phyloP scores from a whole-genome alignment of 2,888 invertebrate genomes.

The Alviniconcha strummeri region DNA sequence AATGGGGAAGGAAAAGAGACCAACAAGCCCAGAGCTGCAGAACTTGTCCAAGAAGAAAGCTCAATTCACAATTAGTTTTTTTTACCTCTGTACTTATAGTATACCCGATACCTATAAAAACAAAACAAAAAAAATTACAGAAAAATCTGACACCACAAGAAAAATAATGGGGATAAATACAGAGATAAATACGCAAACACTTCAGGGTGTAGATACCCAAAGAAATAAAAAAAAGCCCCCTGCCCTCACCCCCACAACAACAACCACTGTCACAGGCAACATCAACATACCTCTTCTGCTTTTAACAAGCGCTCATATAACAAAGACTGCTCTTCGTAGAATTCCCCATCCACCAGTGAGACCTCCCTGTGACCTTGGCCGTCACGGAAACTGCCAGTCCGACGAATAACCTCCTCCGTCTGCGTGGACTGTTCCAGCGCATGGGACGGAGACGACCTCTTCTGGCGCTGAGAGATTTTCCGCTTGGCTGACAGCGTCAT shows the following conservation, averaged over 20 bases:
- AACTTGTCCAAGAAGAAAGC: no score
- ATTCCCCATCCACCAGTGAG: slow-evolving; percentile 55
- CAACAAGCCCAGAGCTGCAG: no score
- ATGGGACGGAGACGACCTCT: slow-evolving; percentile 46
- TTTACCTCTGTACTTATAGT: no score
- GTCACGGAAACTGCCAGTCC: slow-evolving; percentile 34
- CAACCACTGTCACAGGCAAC: background rate
- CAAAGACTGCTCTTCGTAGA: slow-evolving; percentile 62
- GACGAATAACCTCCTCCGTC: slow-evolving; percentile 53
- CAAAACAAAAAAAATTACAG: no score
- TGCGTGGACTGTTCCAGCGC: slow-evolving; percentile 62
- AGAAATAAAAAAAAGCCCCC: no score
- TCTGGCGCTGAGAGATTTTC: slow-evolving; percentile 70
- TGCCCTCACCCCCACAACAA: background rate
- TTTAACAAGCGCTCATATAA: slow-evolving; percentile 65
- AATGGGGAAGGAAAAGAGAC: no score
- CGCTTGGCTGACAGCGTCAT: slow-evolving; percentile 67
- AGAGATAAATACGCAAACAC: background rate
- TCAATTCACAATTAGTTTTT: no score
- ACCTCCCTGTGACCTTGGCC: slow-evolving; percentile 42
- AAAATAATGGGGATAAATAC: background rate
- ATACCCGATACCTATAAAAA: no score
- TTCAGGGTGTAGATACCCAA: no score
- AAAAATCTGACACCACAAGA: background rate
- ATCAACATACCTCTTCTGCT: slow-evolving; percentile 65